These are phyloP conservation scores for Dermochelys coriacea DNA, from an alignment of 2,797 vertebrate species.

Conservation along the genomic window DNA sequence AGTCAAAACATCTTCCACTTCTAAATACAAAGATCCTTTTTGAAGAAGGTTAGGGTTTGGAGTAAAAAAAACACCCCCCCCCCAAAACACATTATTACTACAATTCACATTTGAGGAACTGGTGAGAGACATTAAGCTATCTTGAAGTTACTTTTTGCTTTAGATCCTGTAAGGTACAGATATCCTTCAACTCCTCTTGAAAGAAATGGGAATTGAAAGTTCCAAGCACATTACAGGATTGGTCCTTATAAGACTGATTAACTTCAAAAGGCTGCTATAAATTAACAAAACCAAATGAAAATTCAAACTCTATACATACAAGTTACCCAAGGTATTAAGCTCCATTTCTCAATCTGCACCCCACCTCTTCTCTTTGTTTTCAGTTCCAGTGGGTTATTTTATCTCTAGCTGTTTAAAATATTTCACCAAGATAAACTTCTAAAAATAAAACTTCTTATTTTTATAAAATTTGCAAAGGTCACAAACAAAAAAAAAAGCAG, in stretches of 20 bases:
- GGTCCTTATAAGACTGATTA: background rate
- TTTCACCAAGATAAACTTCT: background rate
- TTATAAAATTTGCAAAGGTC: background rate
- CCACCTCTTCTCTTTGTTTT: background rate
- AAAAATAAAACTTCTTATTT: background rate
- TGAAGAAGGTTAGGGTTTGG: background rate
- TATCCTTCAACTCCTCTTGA: background rate
- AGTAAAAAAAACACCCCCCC: background rate
- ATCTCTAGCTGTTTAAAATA: background rate
- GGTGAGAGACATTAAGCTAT: background rate
- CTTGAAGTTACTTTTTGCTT: background rate
- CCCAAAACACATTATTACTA: background rate
- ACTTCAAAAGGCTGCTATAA: background rate
- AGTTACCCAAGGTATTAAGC: background rate
- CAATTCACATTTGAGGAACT: background rate
- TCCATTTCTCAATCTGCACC: background rate
- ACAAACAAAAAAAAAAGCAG: background rate
- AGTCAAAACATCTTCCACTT: background rate
- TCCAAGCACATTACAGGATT: background rate
- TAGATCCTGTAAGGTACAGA: background rate
- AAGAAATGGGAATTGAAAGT: background rate
- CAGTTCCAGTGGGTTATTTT: background rate
- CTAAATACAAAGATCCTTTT: background rate
- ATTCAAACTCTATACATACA: background rate
- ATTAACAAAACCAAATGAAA: background rate